Conservation (phyloP, 1,140 invertebrate species). For the Caenorhabditis briggsae region DNA sequence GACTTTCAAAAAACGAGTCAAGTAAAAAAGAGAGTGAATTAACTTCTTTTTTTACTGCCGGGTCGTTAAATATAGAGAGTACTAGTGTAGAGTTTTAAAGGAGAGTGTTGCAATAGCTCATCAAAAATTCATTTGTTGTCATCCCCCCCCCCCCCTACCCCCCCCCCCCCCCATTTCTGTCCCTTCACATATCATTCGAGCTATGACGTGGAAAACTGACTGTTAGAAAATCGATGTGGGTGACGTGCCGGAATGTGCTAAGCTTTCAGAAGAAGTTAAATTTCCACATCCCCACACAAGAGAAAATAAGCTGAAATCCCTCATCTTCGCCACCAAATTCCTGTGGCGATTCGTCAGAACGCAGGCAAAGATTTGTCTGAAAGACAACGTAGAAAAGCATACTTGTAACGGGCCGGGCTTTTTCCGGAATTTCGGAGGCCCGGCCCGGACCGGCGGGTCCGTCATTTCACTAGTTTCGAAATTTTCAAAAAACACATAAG, state of each 20-base stretch:
- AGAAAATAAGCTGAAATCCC: conserved; percentile 36
- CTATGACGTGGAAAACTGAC: conserved; percentile 12
- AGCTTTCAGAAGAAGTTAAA: no score
- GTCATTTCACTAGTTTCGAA: no score
- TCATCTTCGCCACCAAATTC: not conserved
- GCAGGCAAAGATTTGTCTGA: not conserved
- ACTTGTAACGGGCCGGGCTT: no score
- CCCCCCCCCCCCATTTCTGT: not conserved
- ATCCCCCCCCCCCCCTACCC: no score
- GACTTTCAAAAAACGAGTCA: not conserved
- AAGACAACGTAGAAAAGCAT: not conserved
- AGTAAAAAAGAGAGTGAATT: conserved; percentile 29
- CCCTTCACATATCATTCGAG: no score
- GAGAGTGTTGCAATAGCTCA: conserved; percentile 48
- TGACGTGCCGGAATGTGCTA: no score
- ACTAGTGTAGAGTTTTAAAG: not conserved
- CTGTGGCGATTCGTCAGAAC: not conserved
- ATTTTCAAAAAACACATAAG: no score
- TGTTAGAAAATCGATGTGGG: no score
- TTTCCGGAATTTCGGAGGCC: no score
- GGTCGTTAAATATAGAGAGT: conserved; percentile 29
- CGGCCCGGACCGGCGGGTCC: no score
- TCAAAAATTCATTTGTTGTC: conserved; percentile 54
- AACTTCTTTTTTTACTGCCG: conserved; percentile 52
- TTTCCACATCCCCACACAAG: not conserved